Percentiles rank a stretch among this genome's conserved stretches.
These are phyloP conservation scores for Gasteruption jaculator DNA, from an alignment of 2,888 invertebrate species.

Conservation along the genomic window DNA sequence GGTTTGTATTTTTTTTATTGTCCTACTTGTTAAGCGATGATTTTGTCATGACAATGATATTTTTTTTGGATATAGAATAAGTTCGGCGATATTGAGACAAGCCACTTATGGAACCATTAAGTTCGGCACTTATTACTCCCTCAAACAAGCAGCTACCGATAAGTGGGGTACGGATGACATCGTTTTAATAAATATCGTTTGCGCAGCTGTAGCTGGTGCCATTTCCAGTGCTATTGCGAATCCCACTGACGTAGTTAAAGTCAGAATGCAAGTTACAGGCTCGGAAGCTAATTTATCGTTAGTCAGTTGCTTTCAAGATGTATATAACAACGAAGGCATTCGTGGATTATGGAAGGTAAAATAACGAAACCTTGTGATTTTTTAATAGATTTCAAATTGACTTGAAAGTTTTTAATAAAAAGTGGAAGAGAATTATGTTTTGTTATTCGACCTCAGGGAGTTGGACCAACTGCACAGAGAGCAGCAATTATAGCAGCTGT, in stretches of 20 bases:
- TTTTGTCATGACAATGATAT: constrained; percentile 12
- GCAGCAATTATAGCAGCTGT: constrained; percentile 92
- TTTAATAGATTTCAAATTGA: constrained; percentile 6
- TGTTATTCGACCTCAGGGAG: constrained; percentile 61
- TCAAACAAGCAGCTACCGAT: constrained; percentile 63
- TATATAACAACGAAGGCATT: constrained; percentile 78
- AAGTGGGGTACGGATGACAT: constrained; percentile 47
- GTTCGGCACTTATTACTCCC: constrained; percentile 90
- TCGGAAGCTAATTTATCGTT: constrained; percentile 52
- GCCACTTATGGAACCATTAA: constrained; percentile 95
- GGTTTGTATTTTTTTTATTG: constrained; percentile 55
- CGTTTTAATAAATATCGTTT: constrained; percentile 63
- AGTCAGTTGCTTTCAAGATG: constrained; percentile 74
- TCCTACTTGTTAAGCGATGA: background rate
- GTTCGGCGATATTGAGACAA: constrained; percentile 88
- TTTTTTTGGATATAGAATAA: constrained; percentile 68
- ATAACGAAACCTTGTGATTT: background rate
- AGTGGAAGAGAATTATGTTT: constrained; percentile 7
- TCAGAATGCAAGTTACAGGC: constrained; percentile 81
- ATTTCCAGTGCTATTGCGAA: constrained; percentile 92
- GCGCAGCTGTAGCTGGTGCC: constrained; percentile 83
- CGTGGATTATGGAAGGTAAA: constrained; percentile 82
- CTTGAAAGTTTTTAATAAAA: constrained; percentile 2
- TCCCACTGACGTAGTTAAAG: constrained; percentile 94
- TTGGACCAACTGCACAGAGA: constrained; percentile 87